Percentiles rank a stretch among this genome's conserved stretches.
These are phyloP conservation scores for Nephrotoma flavescens DNA, from an alignment of 2,888 invertebrate species.

Conservation along the genomic window DNA sequence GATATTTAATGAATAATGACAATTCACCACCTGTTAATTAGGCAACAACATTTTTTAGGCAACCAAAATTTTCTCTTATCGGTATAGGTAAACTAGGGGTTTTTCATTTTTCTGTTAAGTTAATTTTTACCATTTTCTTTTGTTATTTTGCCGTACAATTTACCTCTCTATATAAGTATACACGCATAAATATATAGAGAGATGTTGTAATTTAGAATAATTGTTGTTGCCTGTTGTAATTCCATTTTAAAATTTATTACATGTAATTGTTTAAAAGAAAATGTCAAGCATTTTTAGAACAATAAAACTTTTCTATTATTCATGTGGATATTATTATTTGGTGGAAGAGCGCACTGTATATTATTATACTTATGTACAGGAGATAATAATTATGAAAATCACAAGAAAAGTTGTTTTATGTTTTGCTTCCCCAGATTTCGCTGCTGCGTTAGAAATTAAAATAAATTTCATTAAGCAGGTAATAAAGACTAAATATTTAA, in stretches of 20 bases:
- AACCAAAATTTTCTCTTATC: not conserved
- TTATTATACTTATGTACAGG: too few relatives aligned
- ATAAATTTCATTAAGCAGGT: not conserved
- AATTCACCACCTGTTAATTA: not conserved
- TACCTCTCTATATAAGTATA: not conserved
- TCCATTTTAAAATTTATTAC: not conserved
- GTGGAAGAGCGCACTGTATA: too few relatives aligned
- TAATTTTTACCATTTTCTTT: not conserved
- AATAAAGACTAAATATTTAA: not conserved
- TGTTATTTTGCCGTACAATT: not conserved
- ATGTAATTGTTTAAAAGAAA: not conserved
- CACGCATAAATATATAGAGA: not conserved
- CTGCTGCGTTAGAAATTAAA: not conserved
- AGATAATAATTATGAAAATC: not conserved
- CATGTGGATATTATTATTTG: not conserved
- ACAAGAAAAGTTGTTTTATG: not conserved
- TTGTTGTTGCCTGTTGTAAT: not conserved
- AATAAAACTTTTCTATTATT: not conserved
- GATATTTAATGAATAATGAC: not conserved
- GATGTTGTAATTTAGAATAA: not conserved
- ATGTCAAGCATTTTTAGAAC: not conserved
- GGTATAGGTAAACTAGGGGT: not conserved
- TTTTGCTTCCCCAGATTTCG: too few relatives aligned
- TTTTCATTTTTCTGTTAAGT: not conserved
- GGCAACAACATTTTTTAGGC: not conserved